These are phyloP conservation scores for Petaurus breviceps DNA, from an alignment of 2,113 vertebrate genomes.

Conservation along the genomic window DNA sequence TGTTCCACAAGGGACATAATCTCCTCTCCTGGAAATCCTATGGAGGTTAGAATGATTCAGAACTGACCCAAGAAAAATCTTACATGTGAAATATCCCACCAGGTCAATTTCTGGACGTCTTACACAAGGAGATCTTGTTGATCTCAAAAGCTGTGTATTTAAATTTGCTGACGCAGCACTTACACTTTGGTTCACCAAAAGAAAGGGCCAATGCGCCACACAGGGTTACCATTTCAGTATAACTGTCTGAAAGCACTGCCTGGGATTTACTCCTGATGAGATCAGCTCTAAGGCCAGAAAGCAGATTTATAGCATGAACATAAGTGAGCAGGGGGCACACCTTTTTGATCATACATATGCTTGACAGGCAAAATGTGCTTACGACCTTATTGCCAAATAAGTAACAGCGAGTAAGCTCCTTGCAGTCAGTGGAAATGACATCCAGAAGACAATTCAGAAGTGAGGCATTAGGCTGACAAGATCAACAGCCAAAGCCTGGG, in stretches of 20 bases:
- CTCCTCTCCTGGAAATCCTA: neutral
- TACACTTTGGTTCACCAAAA: constrained; percentile 81
- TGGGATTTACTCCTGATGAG: constrained; percentile 84
- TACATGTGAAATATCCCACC: constrained; percentile 72
- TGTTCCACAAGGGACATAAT: neutral
- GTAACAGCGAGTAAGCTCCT: constrained; percentile 61
- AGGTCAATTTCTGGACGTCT: constrained; percentile 77
- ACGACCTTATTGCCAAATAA: constrained; percentile 78
- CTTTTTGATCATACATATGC: constrained; percentile 84
- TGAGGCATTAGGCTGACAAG: constrained; percentile 39
- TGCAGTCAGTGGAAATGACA: constrained; percentile 65
- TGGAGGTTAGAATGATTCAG: constrained; percentile 26
- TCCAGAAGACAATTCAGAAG: constrained; percentile 58
- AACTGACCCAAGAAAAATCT: constrained; percentile 60
- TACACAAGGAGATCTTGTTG: constrained; percentile 80
- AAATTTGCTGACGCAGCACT: constrained; percentile 82
- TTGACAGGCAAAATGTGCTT: constrained; percentile 83
- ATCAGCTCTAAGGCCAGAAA: constrained; percentile 81
- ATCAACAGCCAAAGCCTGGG: constrained; percentile 51
- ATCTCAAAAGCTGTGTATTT: constrained; percentile 83
- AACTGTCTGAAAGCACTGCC: constrained; percentile 83
- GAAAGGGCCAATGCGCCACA: constrained; percentile 78
- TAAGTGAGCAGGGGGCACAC: constrained; percentile 76
- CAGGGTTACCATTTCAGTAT: constrained; percentile 83
- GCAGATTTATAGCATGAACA: constrained; percentile 83